Base-by-base conservation (phyloP, 1,140 invertebrate genomes). In the Saccostrea cuccullata region DNA sequence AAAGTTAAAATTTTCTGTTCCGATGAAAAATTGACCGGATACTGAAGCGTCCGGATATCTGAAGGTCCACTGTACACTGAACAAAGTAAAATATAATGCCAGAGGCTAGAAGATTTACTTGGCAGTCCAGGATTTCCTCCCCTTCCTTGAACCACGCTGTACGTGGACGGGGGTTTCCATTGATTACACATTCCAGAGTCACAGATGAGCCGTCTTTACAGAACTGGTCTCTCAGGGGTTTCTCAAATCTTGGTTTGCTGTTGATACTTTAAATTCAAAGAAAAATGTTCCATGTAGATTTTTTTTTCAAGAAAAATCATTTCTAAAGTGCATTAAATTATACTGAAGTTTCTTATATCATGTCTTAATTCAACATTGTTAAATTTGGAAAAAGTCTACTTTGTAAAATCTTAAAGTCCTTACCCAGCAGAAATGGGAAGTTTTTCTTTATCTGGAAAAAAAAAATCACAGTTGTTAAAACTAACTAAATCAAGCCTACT, bases 141-240 rank as follows among this genome's bases (percentile, higher is more conserved):
- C 92, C 94, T 84, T 95, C 95, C 70, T 93, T 93, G 85, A 91
- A 93, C 98, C 88, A 98, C 92, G 93, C 97, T 97, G 90, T 97
- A 60, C 97, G 92, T 73, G 95, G 95, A 82, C 93, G 88, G 58
- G 95, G 95, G 77, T 13, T 97, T 12, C 93, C 93, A 56, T 88
- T 89, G 26, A 94, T 91, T 17, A 90, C 85, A 91, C 94, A 94
- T 86, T 93, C 92, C 23, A 94, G 82, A 82, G 90, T 90, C 55
- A 94, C 88, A 30, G 67, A 89, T n/a, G 93, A 92, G 3, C 94
- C 94, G 89, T 94, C 94, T 20, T 88, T 86, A 70, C 92, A 90
- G 77, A 88, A 91, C 20, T 87, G 73, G 64, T 93, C 92, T 56
- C 87, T 88, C 30, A 94, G 84, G 64, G 90, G 89, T 55, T 88